Evolutionary conservation across 1,140 invertebrate species (phyloP).

Genomic region (Gonioctena quinquepunctata): DNA sequence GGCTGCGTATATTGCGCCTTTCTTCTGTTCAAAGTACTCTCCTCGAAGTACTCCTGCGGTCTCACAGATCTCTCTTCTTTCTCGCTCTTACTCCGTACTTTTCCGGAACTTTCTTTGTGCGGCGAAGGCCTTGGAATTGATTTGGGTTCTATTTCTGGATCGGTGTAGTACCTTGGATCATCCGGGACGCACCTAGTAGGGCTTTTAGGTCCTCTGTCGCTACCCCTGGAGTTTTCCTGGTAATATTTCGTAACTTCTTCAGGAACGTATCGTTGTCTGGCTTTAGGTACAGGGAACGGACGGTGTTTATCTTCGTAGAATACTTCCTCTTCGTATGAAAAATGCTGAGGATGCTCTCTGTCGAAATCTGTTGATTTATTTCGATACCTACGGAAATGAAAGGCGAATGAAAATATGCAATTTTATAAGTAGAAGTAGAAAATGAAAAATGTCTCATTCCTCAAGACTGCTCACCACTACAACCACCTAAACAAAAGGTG

Average conservation of each 20-base stretch:
- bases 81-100: constrained; percentile 39
- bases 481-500: no score
- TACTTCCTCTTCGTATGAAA: constrained; percentile 37
- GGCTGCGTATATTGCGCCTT: constrained; percentile 55
- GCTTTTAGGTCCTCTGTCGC: constrained; percentile 14
- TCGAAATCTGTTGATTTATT: constrained; percentile 24
- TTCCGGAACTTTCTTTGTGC: constrained; percentile 50
- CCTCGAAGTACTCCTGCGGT: constrained; percentile 23
- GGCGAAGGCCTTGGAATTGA: constrained; percentile 2
- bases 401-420: no score
- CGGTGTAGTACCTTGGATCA: constrained; percentile 30
- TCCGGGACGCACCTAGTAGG: constrained; percentile 21
- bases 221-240: constrained; percentile 3
- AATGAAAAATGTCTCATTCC: no score
- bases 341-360: constrained; percentile 22
- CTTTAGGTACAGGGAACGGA: constrained; percentile 38
- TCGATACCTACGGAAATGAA: background rate
- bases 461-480: no score
- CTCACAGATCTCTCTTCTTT: constrained; percentile 18
- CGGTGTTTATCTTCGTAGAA: constrained; percentile 25
- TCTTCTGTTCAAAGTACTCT: constrained; percentile 33
- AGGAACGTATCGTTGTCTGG: constrained; percentile 33
- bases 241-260: constrained; percentile 31
- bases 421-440: no score
- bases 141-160: constrained; percentile 22